Evolutionary conservation across 2,113 vertebrate genomes (phyloP).

Genomic region (Catagonus wagneri): DNA sequence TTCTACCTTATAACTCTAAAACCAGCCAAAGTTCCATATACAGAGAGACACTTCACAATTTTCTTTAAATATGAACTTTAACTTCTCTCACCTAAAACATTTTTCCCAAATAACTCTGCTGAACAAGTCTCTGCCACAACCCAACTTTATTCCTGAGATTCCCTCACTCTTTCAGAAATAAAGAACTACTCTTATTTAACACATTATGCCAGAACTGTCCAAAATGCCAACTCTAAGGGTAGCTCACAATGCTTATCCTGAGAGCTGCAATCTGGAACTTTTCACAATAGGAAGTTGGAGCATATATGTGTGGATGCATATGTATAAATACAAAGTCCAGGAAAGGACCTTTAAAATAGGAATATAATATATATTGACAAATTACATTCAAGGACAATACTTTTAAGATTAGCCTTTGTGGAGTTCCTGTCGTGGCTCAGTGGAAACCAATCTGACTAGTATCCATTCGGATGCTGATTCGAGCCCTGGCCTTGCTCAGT

Average conservation of each 20-base stretch:
- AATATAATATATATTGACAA: neutral
- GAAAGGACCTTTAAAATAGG: neutral
- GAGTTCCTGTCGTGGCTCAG: no score
- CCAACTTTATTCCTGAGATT: neutral
- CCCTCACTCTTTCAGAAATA: neutral
- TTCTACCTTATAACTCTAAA: neutral
- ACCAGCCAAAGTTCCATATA: neutral
- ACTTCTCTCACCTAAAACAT: neutral
- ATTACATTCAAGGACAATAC: neutral
- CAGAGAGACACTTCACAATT: neutral
- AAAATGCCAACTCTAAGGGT: neutral
- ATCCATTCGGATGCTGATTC: no score
- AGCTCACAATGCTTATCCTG: neutral
- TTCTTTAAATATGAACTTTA: neutral
- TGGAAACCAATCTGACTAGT: no score
- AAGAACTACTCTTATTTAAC: neutral
- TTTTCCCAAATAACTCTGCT: neutral
- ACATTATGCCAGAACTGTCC: neutral
- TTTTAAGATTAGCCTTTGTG: neutral
- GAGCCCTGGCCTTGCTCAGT: no score
- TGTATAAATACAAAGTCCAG: neutral
- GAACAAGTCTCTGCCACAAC: neutral
- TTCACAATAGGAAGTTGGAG: neutral
- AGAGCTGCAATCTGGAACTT: neutral
- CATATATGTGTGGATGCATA: neutral